phyloP scores from a whole-genome alignment of 2,797 vertebrate genomes.

The Macropus fuliginosus region DNA sequence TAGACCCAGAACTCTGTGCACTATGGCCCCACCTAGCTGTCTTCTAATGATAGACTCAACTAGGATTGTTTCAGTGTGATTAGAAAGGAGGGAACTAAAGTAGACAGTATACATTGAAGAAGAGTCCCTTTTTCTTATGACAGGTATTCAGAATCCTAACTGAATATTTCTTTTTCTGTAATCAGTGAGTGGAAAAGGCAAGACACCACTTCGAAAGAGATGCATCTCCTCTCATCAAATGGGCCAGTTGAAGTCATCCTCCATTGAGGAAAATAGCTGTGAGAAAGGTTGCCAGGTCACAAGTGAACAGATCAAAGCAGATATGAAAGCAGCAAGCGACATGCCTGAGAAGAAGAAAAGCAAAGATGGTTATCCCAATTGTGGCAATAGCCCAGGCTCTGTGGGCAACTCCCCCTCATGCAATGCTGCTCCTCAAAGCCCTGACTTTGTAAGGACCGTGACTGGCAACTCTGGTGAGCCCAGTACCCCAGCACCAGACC shows the following conservation, averaged over 20 bases:
- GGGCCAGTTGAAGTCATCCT: constrained; percentile 84
- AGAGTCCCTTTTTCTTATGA: neutral
- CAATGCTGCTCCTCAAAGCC: constrained; percentile 79
- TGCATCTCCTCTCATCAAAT: constrained; percentile 81
- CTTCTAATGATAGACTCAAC: neutral
- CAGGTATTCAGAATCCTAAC: constrained; percentile 60
- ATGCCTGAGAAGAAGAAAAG: constrained; percentile 87
- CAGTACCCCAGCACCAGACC: constrained; percentile 76
- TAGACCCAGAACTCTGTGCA: neutral
- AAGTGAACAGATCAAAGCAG: constrained; percentile 99
- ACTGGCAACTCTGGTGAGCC: constrained; percentile 74
- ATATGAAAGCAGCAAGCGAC: constrained; percentile 97
- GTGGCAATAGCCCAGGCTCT: constrained; percentile 79
- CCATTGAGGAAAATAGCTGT: constrained; percentile 90
- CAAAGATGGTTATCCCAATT: constrained; percentile 83
- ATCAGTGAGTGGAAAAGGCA: constrained; percentile 95
- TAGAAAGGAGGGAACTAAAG: neutral
- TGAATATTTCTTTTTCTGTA: constrained; percentile 72
- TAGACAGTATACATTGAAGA: neutral
- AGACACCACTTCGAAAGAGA: constrained; percentile 93
- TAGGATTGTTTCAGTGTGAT: neutral
- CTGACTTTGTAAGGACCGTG: constrained; percentile 82
- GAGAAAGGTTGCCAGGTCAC: constrained; percentile 99
- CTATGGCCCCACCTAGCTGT: neutral
- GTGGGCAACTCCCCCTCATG: constrained; percentile 79